These are phyloP conservation scores for Tetrao urogallus DNA, from an alignment of 2,113 vertebrate genomes.

Conservation along the genomic window DNA sequence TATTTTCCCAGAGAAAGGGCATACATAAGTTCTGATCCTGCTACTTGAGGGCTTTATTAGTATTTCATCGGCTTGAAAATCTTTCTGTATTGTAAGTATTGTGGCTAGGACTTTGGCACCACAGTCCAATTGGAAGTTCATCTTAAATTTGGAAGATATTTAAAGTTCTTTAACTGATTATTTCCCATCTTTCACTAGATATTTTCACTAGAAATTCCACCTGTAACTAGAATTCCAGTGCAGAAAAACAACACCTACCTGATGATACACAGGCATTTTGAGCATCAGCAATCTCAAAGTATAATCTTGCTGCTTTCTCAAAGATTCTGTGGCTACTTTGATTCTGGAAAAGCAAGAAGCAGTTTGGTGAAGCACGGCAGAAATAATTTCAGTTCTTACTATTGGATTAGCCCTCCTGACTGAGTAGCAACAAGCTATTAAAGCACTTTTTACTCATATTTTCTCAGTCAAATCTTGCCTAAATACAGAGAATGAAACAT, in stretches of 20 bases:
- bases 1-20: rapidly evolving
- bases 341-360: background rate
- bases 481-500: background rate
- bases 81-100: background rate
- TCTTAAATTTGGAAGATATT: background rate
- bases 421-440: background rate
- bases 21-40: background rate
- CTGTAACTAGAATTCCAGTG: background rate
- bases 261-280: background rate
- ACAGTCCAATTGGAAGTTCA: background rate
- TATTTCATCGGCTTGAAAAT: background rate
- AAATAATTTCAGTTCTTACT: background rate
- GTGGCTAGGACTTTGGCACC: background rate
- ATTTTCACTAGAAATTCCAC: background rate
- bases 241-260: background rate
- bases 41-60: background rate
- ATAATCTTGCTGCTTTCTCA: background rate
- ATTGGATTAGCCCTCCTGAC: background rate
- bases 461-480: background rate
- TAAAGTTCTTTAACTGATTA: background rate
- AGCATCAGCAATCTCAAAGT: background rate
- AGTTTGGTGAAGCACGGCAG: background rate
- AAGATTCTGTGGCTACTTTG: background rate
- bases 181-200: background rate
- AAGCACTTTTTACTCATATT: background rate